Base-by-base conservation (phyloP, 1,140 invertebrate genomes). In the Frieseomelitta varia region DNA sequence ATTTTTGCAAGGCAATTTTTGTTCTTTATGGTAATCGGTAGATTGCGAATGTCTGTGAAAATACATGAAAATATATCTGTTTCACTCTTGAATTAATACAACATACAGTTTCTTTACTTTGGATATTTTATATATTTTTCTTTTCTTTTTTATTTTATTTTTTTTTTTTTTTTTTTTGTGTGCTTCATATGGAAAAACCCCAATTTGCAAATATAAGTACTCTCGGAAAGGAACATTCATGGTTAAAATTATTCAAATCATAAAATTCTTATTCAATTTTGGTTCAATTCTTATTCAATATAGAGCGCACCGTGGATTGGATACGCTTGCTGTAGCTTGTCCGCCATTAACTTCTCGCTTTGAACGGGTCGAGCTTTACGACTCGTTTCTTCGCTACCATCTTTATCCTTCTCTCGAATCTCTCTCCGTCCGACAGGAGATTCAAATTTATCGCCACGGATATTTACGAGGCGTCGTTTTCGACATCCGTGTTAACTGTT, bases 301-400 rank as follows among this genome's bases (percentile, higher is more conserved):
- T 30, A 30, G 30, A 1, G 2, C 30, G 30, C 30, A 30, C 30
- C 30, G 30, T 30, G 30, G 30, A 2, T 47, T 10, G 39, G 39
- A 47, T 6, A 8, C 8, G 39, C 8, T 8, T 47, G 39, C 39
- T 47, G 0, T 47, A 47, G 6, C 8, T 47, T 34, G 39, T 21
- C 63, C 69, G 86, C 88, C 84, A 84, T 89, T 73, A 82, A 21
- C 73, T 61, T 67, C 51, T 61, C 65, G 63, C 74, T 65, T 34
- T 47, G 67, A 79, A 63, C 76, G 67, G 39, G 0, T 85, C 85
- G 53, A 88, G 79, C 72, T 89, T 89, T 89, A 87, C 79, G 79
- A 80, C 27, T 63, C 27, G 78, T 73, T 88, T 85, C 47, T 56
- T 77, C 47, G 30, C 53, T n/a, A 1, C 17, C n/a, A 24, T 51